phyloP scores from a whole-genome alignment of 2,888 invertebrate species.

The Ceraclea dissimilis region DNA sequence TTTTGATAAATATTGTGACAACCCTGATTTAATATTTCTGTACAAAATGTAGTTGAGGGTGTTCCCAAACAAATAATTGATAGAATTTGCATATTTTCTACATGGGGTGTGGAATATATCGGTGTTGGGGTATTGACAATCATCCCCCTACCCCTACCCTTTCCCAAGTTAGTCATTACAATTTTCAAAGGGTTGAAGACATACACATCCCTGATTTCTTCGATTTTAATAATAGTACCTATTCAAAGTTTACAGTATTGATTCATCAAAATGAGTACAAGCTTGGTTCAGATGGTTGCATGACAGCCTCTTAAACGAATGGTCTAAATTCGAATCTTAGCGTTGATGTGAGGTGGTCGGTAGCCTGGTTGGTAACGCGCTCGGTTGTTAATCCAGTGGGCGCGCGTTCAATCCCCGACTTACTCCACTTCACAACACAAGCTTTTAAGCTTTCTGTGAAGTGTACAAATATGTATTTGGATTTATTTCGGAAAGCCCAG shows the following conservation, averaged over 20 bases:
- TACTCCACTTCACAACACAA: no score
- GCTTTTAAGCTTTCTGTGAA: no score
- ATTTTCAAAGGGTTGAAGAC: constrained; percentile 7
- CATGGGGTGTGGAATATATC: constrained; percentile 11
- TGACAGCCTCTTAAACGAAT: no score
- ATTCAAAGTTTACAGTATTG: neutral
- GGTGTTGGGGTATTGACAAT: neutral
- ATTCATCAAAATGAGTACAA: neutral
- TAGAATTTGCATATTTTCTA: constrained; percentile 26
- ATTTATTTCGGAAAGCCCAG: no score
- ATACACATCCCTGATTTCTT: neutral
- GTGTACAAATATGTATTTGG: no score
- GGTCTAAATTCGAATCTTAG: no score
- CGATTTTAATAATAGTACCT: neutral
- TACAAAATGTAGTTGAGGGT: constrained; percentile 17
- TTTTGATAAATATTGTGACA: neutral
- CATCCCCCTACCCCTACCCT: neutral
- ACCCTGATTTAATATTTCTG: neutral
- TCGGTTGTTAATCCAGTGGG: no score
- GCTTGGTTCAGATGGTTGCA: no score
- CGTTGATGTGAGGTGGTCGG: no score
- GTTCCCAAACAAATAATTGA: constrained; percentile 27
- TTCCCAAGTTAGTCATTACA: neutral
- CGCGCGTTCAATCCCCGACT: no score
- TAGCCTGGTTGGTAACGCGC: no score